Evolutionary conservation across 2,888 invertebrate species (phyloP).

Genomic region (Periphyllus acericola): DNA sequence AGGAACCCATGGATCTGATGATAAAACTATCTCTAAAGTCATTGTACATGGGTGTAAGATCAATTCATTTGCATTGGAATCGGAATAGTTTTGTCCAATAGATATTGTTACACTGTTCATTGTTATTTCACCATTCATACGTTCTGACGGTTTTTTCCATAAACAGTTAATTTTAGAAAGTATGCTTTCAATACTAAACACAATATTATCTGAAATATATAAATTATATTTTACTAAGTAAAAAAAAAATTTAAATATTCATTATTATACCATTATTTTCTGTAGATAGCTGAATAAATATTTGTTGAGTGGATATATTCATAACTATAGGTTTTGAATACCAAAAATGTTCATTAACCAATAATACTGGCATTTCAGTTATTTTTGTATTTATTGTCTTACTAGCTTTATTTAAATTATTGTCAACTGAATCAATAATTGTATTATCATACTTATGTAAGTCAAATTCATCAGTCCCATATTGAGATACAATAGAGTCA

Average conservation of each 20-base stretch:
- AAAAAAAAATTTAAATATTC: neutral
- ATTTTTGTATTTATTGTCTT: neutral
- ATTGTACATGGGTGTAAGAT: slow-evolving; percentile 56
- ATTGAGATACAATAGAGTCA: slow-evolving; percentile 34
- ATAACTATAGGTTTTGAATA: slow-evolving; percentile 48
- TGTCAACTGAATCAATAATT: neutral
- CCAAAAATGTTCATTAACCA: slow-evolving; percentile 27
- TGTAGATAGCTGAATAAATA: slow-evolving; percentile 45
- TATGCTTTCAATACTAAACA: slow-evolving; percentile 50
- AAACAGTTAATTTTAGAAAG: slow-evolving; percentile 43
- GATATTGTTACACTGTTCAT: slow-evolving; percentile 54
- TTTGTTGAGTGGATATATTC: slow-evolving; percentile 50
- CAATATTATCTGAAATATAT: slow-evolving; percentile 47
- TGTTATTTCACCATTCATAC: slow-evolving; percentile 55
- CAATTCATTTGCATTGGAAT: slow-evolving; percentile 35
- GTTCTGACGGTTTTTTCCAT: slow-evolving; percentile 55
- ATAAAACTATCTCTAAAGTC: slow-evolving; percentile 39
- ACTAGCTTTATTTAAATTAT: neutral
- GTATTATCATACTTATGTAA: neutral
- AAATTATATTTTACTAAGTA: neutral
- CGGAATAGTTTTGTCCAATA: slow-evolving; percentile 25
- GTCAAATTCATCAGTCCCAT: slow-evolving; percentile 28
- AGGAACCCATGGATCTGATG: slow-evolving; percentile 57
- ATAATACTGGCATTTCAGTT: neutral
- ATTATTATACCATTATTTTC: slow-evolving; percentile 41